These are phyloP conservation scores for Petrocephalus schoutedeni DNA, from an alignment of 2,797 vertebrate genomes.

Conservation along the genomic window DNA sequence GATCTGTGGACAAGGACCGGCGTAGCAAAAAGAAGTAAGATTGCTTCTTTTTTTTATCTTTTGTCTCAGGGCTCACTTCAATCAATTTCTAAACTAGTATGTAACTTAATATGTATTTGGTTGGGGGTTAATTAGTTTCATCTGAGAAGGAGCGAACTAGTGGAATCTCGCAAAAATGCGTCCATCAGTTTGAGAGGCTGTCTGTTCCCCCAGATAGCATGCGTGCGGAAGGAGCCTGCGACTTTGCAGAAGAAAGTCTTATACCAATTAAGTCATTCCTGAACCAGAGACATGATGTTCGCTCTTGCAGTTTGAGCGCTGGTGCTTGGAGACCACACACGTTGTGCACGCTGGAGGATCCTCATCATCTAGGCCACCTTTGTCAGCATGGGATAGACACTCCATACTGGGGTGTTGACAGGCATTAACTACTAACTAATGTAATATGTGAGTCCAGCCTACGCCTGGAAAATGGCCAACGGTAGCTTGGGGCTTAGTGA, in stretches of 20 bases:
- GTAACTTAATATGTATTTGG: not conserved
- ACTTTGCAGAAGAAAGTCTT: not conserved
- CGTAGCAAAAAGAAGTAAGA: conserved; percentile 86
- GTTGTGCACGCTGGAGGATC: not conserved
- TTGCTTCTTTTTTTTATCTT: not conserved
- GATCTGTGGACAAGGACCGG: conserved; percentile 80
- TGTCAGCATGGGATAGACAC: not conserved
- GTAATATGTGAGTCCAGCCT: not conserved
- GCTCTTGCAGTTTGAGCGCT: not conserved
- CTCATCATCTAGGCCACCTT: not conserved
- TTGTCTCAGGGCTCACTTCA: not conserved
- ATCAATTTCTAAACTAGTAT: not conserved
- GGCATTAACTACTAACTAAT: not conserved
- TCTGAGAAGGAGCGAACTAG: not conserved
- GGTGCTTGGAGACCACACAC: not conserved
- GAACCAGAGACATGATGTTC: not conserved
- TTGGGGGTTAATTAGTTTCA: not conserved
- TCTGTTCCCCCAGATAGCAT: not conserved
- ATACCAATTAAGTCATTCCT: not conserved
- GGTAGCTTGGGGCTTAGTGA: not conserved
- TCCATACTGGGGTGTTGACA: not conserved
- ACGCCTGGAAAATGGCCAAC: conserved; percentile 1
- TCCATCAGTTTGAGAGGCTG: not conserved
- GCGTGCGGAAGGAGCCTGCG: not conserved
- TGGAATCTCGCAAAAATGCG: not conserved